Evolutionary conservation across 1,140 invertebrate genomes (phyloP).

Genomic region (Oncopodura yosiiana): DNA sequence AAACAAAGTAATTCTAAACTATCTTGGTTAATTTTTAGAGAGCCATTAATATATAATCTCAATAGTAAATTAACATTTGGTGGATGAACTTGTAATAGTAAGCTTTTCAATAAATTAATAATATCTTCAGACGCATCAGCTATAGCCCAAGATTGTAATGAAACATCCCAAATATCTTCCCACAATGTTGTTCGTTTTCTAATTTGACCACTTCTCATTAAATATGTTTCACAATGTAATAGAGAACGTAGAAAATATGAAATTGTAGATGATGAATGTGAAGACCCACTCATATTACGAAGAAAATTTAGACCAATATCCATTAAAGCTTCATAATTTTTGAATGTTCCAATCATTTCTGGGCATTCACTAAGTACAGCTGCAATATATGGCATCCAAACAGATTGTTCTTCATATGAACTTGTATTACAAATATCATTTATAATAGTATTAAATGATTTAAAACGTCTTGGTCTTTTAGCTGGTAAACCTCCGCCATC

Average conservation of each 20-base stretch:
- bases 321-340: constrained; percentile 3
- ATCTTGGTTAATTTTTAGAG: background rate
- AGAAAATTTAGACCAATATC: constrained; percentile 16
- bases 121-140: background rate
- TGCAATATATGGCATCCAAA: constrained; percentile 27
- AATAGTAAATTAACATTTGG: constrained; percentile 19
- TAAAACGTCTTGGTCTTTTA: constrained; percentile 15
- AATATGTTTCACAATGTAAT: constrained; percentile 18
- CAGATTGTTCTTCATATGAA: constrained; percentile 8
- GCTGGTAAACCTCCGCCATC: background rate
- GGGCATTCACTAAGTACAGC: constrained; percentile 22
- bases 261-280: background rate
- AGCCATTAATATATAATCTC: constrained; percentile 2
- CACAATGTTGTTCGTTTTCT: constrained; percentile 10
- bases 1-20: constrained; percentile 12
- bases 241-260: constrained; percentile 14
- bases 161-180: constrained; percentile 27
- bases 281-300: too few species aligned
- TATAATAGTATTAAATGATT: constrained; percentile 20
- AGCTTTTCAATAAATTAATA: constrained; percentile 6
- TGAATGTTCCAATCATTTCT: constrained; percentile 9
- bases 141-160: constrained; percentile 19
- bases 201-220: background rate
- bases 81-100: constrained; percentile 19
- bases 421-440: constrained; percentile 7